Evolutionary conservation across 2,888 invertebrate species (phyloP).

Genomic region (Oxyscelio sp.): DNA sequence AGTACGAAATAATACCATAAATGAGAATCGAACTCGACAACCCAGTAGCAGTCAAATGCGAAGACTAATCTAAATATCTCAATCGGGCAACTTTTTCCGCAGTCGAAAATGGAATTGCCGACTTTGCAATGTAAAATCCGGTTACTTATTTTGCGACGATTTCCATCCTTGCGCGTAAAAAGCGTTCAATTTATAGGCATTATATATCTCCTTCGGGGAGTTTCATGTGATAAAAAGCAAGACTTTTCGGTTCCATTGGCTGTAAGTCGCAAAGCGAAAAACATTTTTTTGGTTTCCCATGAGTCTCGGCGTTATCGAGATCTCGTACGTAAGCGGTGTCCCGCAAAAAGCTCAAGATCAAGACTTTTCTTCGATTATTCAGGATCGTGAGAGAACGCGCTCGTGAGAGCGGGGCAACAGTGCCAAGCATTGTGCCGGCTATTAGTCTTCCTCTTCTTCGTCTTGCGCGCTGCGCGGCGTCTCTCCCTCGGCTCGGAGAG

Average conservation of each 20-base stretch:
- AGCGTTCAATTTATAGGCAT: no score
- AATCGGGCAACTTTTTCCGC: no score
- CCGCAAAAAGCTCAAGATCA: conserved; percentile 67
- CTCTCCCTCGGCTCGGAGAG: conserved; percentile 30
- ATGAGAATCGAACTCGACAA: no score
- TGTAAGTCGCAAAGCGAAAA: conserved; percentile 25
- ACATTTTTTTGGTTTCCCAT: conserved; percentile 62
- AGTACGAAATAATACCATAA: no score
- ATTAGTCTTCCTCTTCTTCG: conserved; percentile 74
- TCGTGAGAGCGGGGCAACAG: conserved; percentile 76
- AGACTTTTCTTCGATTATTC: conserved; percentile 74
- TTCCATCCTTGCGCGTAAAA: no score
- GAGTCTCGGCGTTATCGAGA: conserved; percentile 58
- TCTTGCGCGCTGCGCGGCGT: conserved; percentile 58
- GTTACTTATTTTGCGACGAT: no score
- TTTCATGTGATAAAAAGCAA: neutral
- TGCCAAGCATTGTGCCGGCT: conserved; percentile 79
- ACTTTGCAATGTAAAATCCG: no score
- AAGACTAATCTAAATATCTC: no score
- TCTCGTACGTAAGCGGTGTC: conserved; percentile 46
- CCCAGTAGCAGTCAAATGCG: no score
- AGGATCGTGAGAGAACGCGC: conserved; percentile 73
- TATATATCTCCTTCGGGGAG: no score
- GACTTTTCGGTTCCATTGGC: neutral
- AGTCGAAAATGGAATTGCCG: no score